Conservation (phyloP, 2,797 vertebrate genomes). For the Anas flavirostris region DNA sequence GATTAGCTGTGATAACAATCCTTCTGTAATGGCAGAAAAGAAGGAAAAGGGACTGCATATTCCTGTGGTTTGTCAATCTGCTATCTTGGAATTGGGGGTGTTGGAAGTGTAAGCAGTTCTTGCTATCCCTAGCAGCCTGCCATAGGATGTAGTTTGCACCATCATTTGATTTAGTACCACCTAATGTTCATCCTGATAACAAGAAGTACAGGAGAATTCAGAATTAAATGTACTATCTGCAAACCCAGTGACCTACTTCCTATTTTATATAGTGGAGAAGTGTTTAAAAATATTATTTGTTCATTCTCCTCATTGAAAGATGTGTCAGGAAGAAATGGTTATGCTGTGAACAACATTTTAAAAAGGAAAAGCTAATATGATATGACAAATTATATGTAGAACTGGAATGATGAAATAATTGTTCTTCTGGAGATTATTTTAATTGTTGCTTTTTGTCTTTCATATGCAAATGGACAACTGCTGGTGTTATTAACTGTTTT, state of each 20-base stretch:
- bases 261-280: slow-evolving; percentile 14
- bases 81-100: background rate
- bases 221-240: slow-evolving; percentile 23
- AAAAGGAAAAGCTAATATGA: background rate
- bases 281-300: background rate
- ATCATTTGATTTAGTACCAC: background rate
- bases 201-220: background rate
- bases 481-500: background rate
- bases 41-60: background rate
- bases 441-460: slow-evolving; percentile 28
- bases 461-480: slow-evolving; percentile 35
- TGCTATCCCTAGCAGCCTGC: background rate
- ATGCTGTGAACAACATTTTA: background rate
- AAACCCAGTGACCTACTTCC: slow-evolving; percentile 42
- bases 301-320: background rate
- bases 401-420: background rate
- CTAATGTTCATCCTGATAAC: background rate
- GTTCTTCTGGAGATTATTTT: slow-evolving; percentile 17
- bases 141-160: background rate
- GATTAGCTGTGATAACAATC: background rate
- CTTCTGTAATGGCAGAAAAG: background rate
- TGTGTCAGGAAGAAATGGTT: background rate
- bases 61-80: background rate
- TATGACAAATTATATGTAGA: slow-evolving; percentile 9
- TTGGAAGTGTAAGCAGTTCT: background rate